phyloP scores from a whole-genome alignment of 2,888 invertebrate genomes.

The Archips crataeganus region DNA sequence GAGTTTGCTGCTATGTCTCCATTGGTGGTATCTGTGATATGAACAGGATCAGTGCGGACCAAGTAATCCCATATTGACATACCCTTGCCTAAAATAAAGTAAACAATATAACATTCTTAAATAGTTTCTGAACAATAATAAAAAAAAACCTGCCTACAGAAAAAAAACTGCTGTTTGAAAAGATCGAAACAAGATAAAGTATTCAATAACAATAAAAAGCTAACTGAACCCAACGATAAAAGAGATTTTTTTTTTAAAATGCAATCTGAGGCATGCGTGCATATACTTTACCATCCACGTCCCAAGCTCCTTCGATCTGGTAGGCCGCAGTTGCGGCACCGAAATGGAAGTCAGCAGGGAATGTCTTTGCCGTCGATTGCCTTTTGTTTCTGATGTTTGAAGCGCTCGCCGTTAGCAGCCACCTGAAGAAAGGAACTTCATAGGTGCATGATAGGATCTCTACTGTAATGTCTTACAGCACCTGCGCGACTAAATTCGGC shows the following conservation, averaged over 20 bases:
- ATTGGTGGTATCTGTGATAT: slow-evolving; percentile 17
- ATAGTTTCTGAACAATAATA: no score
- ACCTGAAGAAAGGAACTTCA: slow-evolving; percentile 2
- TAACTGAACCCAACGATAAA: no score
- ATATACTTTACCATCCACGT: slow-evolving; percentile 36
- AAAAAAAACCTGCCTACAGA: no score
- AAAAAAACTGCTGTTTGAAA: no score
- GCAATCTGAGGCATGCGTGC: no score
- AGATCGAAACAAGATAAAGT: no score
- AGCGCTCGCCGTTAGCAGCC: slow-evolving; percentile 9
- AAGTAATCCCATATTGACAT: slow-evolving; percentile 32
- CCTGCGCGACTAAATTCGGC: no score
- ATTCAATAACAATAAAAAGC: no score
- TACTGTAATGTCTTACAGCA: no score
- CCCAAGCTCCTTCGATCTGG: slow-evolving; percentile 43
- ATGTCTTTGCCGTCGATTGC: not conserved
- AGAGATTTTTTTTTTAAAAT: no score
- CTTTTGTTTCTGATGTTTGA: slow-evolving; percentile 8
- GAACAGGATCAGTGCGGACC: slow-evolving; percentile 7
- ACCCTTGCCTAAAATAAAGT: slow-evolving; percentile 27
- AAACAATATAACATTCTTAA: not conserved
- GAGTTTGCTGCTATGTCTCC: slow-evolving; percentile 32
- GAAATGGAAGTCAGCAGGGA: slow-evolving; percentile 37
- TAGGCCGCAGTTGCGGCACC: slow-evolving; percentile 39
- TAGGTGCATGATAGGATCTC: no score